A percentile compares a stretch with the other conserved stretches of the same genome.
Conservation (phyloP, 2,113 vertebrate species). For the Benitochromis conjunctus region DNA sequence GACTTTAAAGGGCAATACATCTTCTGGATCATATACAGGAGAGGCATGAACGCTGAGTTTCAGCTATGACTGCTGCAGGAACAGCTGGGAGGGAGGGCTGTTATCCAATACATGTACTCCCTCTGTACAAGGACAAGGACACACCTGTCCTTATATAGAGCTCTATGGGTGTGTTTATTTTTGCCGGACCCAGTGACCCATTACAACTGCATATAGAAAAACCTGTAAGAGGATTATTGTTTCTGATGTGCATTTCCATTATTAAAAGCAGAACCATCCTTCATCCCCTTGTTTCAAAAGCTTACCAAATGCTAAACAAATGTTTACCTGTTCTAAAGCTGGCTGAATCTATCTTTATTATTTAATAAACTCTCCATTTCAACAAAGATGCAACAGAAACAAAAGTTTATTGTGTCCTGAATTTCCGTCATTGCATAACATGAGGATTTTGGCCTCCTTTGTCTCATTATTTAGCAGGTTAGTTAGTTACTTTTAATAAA, state of each 20-base stretch:
- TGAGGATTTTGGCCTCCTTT: background rate
- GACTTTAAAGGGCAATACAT: background rate
- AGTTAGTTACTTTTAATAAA: background rate
- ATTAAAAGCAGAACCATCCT: background rate
- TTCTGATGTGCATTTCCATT: background rate
- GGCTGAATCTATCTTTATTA: background rate
- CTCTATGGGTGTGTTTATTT: background rate
- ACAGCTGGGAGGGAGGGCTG: background rate
- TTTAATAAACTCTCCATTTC: background rate
- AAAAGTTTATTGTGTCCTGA: background rate
- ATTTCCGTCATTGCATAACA: background rate
- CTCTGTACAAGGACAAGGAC: slow-evolving; percentile 18
- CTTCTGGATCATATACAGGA: slow-evolving; percentile 9
- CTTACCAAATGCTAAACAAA: background rate
- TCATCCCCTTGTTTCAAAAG: background rate
- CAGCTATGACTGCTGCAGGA: background rate
- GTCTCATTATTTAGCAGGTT: background rate
- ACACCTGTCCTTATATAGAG: slow-evolving; percentile 4
- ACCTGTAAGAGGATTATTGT: background rate
- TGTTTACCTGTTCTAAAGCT: background rate
- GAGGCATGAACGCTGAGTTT: slow-evolving; percentile 11
- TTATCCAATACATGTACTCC: slow-evolving; percentile 4
- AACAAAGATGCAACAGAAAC: background rate
- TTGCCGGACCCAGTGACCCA: slow-evolving; percentile 7
- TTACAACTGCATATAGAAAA: background rate